Percentiles rank a stretch among this genome's conserved stretches.
phyloP scores from a whole-genome alignment of 2,888 invertebrate genomes.

The Stomorhina lunata region DNA sequence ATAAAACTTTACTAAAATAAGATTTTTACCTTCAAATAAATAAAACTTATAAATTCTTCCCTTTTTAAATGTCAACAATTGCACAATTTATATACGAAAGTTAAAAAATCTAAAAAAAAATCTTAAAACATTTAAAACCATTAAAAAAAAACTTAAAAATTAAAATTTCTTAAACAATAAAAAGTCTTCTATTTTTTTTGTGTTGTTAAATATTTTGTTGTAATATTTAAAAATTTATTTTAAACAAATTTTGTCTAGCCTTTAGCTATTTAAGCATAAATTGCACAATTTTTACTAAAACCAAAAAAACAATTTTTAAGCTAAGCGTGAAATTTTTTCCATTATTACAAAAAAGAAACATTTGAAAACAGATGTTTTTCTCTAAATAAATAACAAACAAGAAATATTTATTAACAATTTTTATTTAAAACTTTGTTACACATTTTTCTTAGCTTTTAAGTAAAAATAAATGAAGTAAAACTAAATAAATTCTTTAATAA shows the following conservation, averaged over 20 bases:
- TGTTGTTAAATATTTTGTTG: background rate
- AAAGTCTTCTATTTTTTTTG: constrained; percentile 38
- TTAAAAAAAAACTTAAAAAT: background rate
- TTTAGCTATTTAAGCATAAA: constrained; percentile 53
- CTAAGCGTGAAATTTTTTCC: constrained; percentile 50
- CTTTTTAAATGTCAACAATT: constrained; percentile 56
- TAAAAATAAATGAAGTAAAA: background rate
- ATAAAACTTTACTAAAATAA: background rate
- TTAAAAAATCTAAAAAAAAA: background rate
- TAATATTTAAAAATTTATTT: background rate
- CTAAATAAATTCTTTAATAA: background rate
- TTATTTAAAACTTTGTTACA: constrained; percentile 37
- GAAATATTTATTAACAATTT: constrained; percentile 24
- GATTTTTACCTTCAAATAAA: constrained; percentile 24
- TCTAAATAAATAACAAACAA: background rate
- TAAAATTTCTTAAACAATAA: background rate
- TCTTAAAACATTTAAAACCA: background rate
- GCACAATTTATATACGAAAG: constrained; percentile 57
- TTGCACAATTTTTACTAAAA: constrained; percentile 64
- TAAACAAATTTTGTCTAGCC: constrained; percentile 27
- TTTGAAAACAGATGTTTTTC: constrained; percentile 26
- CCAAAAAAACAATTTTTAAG: too few relatives aligned
- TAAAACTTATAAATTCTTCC: constrained; percentile 41
- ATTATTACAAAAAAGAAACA: constrained; percentile 27
- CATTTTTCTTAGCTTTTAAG: constrained; percentile 54